phyloP scores from a whole-genome alignment of 2,888 invertebrate species.

The Machimus atricapillus region DNA sequence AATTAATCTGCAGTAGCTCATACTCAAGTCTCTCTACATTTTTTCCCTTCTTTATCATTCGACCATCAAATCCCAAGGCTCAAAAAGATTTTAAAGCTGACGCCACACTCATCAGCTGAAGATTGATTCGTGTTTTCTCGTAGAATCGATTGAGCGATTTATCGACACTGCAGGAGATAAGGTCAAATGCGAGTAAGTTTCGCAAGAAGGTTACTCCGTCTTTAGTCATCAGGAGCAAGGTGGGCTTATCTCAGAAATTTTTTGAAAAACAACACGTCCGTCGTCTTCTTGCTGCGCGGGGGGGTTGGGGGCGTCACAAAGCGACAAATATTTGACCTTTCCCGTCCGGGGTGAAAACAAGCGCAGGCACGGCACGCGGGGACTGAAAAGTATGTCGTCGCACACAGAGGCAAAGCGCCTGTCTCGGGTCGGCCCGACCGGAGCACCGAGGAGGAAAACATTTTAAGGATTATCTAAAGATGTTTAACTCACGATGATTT shows the following conservation, averaged over 20 bases:
- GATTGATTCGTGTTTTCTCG: neutral
- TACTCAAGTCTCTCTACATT: no score
- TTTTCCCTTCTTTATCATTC: neutral
- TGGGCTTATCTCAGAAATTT: neutral
- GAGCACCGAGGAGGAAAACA: neutral
- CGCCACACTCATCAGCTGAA: neutral
- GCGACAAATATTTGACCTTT: neutral
- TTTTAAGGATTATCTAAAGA: neutral
- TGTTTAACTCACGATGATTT: constrained; percentile 11
- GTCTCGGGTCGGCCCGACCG: neutral
- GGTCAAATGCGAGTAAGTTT: neutral
- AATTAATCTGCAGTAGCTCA: no score
- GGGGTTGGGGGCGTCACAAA: neutral
- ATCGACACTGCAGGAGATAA: neutral
- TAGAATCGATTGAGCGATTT: neutral
- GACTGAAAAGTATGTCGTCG: neutral
- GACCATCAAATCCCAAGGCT: neutral
- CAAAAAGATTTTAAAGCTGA: neutral
- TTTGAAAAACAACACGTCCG: neutral
- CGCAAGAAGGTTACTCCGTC: neutral
- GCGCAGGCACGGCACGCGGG: neutral
- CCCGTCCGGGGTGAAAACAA: neutral
- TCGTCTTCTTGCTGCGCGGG: neutral
- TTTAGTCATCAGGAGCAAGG: neutral
- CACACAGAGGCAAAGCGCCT: neutral